Evolutionary conservation across 2,888 invertebrate species (phyloP).

Genomic region (Cosmia trapezina): DNA sequence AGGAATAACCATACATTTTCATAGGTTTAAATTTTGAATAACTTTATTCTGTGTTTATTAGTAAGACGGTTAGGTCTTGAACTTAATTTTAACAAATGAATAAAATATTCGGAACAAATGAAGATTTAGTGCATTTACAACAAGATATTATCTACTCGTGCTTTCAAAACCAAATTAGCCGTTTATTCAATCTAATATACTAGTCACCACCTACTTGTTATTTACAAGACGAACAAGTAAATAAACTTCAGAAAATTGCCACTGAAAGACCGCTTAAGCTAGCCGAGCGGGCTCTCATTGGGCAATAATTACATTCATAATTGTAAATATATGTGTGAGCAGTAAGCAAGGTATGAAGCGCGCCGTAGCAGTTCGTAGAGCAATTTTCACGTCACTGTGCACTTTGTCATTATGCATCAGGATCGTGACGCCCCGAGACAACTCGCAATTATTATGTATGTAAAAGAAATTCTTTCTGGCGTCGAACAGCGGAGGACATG

Average conservation of each 20-base stretch:
- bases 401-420: constrained; percentile 90
- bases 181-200: constrained; percentile 7
- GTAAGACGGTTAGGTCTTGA: too few relatives aligned
- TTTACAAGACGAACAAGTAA: constrained; percentile 26
- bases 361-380: constrained; percentile 77
- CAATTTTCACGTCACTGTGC: constrained; percentile 90
- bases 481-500: constrained; percentile 75
- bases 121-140: not conserved
- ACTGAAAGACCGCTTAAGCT: constrained; percentile 41
- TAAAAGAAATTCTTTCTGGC: constrained; percentile 89
- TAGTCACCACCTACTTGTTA: not conserved
- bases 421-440: constrained; percentile 90
- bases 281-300: constrained; percentile 45
- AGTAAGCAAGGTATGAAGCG: constrained; percentile 60
- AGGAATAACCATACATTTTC: too few relatives aligned
- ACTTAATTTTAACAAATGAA: not conserved
- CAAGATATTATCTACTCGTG: not conserved
- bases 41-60: too few relatives aligned
- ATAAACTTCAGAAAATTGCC: constrained; percentile 32
- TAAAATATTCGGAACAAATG: not conserved
- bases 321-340: constrained; percentile 65
- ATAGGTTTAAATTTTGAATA: too few relatives aligned
- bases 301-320: constrained; percentile 68
- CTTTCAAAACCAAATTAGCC: not conserved
- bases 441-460: constrained; percentile 90